Percentiles rank a stretch among this genome's conserved stretches.
Evolutionary conservation across 2,113 vertebrate species (phyloP).

Genomic region (Thalassoma bifasciatum): DNA sequence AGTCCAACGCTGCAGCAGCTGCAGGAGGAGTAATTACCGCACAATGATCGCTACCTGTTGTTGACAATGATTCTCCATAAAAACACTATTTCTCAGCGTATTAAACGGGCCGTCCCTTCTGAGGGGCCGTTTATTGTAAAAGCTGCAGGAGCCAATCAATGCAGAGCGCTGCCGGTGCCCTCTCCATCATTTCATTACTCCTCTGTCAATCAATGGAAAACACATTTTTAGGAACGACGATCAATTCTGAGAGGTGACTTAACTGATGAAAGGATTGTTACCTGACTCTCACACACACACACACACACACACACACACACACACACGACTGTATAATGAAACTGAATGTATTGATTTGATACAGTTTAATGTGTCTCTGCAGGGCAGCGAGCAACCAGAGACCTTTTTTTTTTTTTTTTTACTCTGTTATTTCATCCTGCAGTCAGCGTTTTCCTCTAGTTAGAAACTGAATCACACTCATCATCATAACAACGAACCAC

Average conservation of each 20-base stretch:
- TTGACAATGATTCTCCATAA: conserved; percentile 57
- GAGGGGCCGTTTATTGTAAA: conserved; percentile 45
- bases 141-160: conserved; percentile 53
- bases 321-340: neutral
- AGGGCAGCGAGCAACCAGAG: neutral
- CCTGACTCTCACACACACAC: conserved; percentile 15
- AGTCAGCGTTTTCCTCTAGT: neutral
- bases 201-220: conserved; percentile 67
- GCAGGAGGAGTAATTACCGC: conserved; percentile 57
- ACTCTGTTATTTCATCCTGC: too few relatives aligned
- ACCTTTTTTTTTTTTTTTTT: neutral
- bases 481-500: neutral
- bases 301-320: neutral
- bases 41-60: conserved; percentile 49
- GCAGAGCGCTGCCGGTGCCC: conserved; percentile 11
- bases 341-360: conserved; percentile 23
- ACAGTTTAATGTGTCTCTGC: neutral
- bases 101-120: conserved; percentile 40
- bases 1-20: too few relatives aligned
- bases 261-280: conserved; percentile 37
- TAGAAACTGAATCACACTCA: neutral
- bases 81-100: conserved; percentile 55
- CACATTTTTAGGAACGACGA: conserved; percentile 58
- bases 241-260: conserved; percentile 58
- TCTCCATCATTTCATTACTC: conserved; percentile 62